Base-by-base conservation (phyloP, 2,888 invertebrate species). In the Lasioglossum villosulum region DNA sequence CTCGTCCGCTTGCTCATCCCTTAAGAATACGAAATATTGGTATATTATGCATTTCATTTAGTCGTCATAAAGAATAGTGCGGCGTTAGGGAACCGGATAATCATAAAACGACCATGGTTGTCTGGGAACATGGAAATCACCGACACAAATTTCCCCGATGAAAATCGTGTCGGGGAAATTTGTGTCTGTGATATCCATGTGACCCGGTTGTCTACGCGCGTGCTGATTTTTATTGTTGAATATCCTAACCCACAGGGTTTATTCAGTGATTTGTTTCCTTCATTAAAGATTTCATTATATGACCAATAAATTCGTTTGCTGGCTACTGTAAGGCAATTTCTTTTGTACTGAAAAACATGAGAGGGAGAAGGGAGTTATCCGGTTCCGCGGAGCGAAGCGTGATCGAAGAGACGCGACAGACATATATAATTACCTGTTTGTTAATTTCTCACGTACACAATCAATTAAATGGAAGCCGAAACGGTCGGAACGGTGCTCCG, bases 1-100 rank as follows among this genome's bases (percentile, higher is more conserved):
- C 94, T 99, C 99, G 93, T 99, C 98, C 12, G 98, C 98, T 96
- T 99, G 99, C 93, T 99, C 99, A 95, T 99, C 99, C 92, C 99
- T 97, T 93, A 87, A 96, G 94, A 86, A 90, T 48, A 71, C 23
- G 73, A 84, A 83, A 79, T 71, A 77, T 79, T 80, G 39, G 59
- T 48, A 19, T 72, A 71, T 79, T 42, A 84, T 68, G 42, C 48
- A 78, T 34, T 68, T 70, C 70, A 75, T 63, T 30, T 39, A 39
- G 48, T 39, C 59, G 27, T 77, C 16, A 5, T 75, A 48, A 8
- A 39, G 1, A 56, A 4, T 10, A 19, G 45, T 70, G 39, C 16
- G 48, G 30, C 34, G 45, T 23, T 56, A 59, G 56, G 56, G 56
- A 80, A 82, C 70, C 6, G 73, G 70, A 80, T 59, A 70, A 74